Conservation (phyloP, 2,888 invertebrate genomes). For the Palloptera scutellata region DNA sequence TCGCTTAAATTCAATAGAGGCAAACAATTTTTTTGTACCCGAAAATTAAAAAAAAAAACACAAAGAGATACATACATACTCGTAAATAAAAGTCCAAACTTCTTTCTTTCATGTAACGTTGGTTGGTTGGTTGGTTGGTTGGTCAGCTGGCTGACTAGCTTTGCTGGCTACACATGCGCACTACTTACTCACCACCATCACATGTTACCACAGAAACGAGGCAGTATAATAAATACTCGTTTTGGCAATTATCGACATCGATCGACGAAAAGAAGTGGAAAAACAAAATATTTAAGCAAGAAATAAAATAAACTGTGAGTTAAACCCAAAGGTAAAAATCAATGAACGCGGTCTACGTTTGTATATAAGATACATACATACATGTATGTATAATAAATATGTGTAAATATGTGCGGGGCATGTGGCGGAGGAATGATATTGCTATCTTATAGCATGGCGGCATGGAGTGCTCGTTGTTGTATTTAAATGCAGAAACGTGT, state of each 20-base stretch:
- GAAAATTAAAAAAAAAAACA: no score
- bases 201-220: not conserved
- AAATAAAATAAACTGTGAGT: not conserved
- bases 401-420: no score
- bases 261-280: not conserved
- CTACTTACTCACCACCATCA: not conserved
- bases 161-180: not conserved
- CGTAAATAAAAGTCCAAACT: no score
- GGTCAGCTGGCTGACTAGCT: no score
- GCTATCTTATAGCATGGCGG: no score
- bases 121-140: no score
- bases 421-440: no score
- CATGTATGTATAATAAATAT: not conserved
- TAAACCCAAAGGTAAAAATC: constrained; percentile 3
- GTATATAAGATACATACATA: not conserved
- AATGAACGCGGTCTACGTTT: not conserved
- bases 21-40: no score
- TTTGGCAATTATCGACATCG: constrained; percentile 9
- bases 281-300: no score
- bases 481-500: constrained; percentile 5
- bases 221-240: constrained; percentile 8
- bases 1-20: no score
- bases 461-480: not conserved
- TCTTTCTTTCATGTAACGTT: no score
- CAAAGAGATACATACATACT: no score